Conservation (phyloP, 2,113 vertebrate genomes). For the human region GRCh38 chr1:97343501-97344000, state of each 20-base stretch:
- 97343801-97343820: conserved; percentile 75
- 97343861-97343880: conserved; percentile 60
- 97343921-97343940: neutral
- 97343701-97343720: conserved; percentile 83
- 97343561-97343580: conserved; percentile 84
- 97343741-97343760: conserved; percentile 82
- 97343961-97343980: neutral
- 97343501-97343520: conserved; percentile 57
- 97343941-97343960: neutral
- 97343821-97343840: conserved; percentile 67
- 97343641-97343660: conserved; percentile 89
- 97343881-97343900: conserved; percentile 46
- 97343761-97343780: conserved; percentile 73
- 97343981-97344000: neutral
- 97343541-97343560: conserved; percentile 81
- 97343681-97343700: conserved; percentile 87
- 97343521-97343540: conserved; percentile 72
- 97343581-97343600: conserved; percentile 81
- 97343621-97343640: conserved; percentile 90
- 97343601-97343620: conserved; percentile 89
- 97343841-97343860: conserved; percentile 61
- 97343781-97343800: conserved; percentile 77
- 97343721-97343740: conserved; percentile 78
- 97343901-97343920: neutral
- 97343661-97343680: conserved; percentile 90